Evolutionary conservation across 1,140 invertebrate genomes (phyloP).

Genomic region (Heliconius eleuchia): DNA sequence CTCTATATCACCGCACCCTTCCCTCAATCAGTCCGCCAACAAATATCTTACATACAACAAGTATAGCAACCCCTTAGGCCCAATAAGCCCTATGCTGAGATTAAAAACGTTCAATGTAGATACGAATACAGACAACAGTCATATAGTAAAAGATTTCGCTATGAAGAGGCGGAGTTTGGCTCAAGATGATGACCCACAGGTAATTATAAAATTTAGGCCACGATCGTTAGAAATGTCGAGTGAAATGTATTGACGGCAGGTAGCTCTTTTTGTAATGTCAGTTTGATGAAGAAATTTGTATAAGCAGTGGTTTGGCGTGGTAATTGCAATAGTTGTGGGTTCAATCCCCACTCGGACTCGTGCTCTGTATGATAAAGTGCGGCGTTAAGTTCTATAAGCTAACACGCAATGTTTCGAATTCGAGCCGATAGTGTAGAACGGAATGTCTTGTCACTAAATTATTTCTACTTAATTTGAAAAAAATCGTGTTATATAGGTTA

Average conservation of each 20-base stretch:
- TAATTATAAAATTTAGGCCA: slow-evolving; percentile 37
- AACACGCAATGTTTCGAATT: no score
- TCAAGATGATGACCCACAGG: slow-evolving; percentile 73
- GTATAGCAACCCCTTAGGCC: slow-evolving; percentile 64
- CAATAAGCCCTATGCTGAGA: slow-evolving; percentile 65
- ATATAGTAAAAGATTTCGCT: slow-evolving; percentile 61
- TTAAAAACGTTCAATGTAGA: slow-evolving; percentile 77
- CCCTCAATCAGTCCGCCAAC: slow-evolving; percentile 51
- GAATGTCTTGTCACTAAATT: not conserved
- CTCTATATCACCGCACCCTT: slow-evolving; percentile 52
- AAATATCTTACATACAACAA: slow-evolving; percentile 76
- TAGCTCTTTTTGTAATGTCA: not conserved
- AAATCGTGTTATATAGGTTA: no score
- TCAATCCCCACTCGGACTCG: not conserved
- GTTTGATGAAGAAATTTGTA: not conserved
- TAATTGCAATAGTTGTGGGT: not conserved
- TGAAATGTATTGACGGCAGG: not conserved
- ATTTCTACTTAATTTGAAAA: not conserved
- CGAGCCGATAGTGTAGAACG: no score
- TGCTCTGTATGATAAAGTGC: no score
- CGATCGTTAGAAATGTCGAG: slow-evolving; percentile 9
- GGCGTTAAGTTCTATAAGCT: no score
- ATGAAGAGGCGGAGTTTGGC: slow-evolving; percentile 67
- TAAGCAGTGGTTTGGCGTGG: no score
- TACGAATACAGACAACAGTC: slow-evolving; percentile 65